A percentile compares a stretch with the other conserved stretches of the same genome.
These are phyloP conservation scores for Gonioctena quinquepunctata DNA, from an alignment of 1,140 invertebrate species.

Conservation along the genomic window DNA sequence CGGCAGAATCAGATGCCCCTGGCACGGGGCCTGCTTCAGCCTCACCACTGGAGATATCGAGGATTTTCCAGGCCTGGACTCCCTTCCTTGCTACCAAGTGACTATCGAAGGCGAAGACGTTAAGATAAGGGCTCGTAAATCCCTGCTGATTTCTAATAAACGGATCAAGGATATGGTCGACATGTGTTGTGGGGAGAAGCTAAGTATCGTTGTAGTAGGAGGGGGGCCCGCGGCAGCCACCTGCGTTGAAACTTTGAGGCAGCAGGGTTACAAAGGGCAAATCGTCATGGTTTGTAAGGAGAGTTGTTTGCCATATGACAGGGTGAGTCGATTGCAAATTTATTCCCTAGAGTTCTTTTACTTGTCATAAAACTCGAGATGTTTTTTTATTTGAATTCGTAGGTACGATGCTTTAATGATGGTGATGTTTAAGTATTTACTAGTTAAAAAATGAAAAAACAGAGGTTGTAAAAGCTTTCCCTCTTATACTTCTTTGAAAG, in stretches of 20 bases:
- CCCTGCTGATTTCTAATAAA: slow-evolving; percentile 64
- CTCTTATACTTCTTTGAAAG: too few relatives aligned
- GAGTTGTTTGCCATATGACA: slow-evolving; percentile 80
- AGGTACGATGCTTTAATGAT: too few relatives aligned
- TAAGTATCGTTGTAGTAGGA: slow-evolving; percentile 76
- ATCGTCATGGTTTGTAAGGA: slow-evolving; percentile 82
- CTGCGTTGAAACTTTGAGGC: slow-evolving; percentile 84
- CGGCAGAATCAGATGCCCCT: slow-evolving; percentile 86
- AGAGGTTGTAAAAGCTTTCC: too few relatives aligned
- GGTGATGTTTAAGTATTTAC: too few relatives aligned
- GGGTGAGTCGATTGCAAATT: slow-evolving; percentile 62
- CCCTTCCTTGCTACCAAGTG: slow-evolving; percentile 79
- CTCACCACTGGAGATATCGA: slow-evolving; percentile 66
- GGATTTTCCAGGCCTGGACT: slow-evolving; percentile 71
- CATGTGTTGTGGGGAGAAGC: slow-evolving; percentile 43
- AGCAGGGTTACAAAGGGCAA: slow-evolving; percentile 79
- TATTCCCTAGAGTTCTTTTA: neutral
- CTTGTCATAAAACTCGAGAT: neutral
- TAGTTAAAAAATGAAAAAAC: too few relatives aligned
- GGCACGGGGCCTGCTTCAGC: slow-evolving; percentile 96
- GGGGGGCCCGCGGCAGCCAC: slow-evolving; percentile 82
- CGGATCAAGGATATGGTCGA: slow-evolving; percentile 66
- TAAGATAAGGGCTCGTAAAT: slow-evolving; percentile 68
- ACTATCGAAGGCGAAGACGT: slow-evolving; percentile 68
- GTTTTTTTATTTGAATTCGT: neutral